Percentiles rank a stretch among this genome's conserved stretches.
Evolutionary conservation across 1,140 invertebrate genomes (phyloP).

Genomic region (Spodoptera frugiperda): DNA sequence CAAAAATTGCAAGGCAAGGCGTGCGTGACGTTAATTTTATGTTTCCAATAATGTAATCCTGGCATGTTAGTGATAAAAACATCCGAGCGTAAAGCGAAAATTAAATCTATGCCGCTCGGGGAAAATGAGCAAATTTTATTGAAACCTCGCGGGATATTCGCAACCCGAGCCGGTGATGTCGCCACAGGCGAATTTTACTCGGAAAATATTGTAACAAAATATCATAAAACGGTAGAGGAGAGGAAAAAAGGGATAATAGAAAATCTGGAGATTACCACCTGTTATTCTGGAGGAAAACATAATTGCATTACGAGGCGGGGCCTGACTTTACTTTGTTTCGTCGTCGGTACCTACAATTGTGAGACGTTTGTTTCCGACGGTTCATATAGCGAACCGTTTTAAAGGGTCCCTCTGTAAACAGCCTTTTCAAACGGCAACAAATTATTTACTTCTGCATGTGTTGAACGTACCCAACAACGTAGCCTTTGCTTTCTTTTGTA

Average conservation of each 20-base stretch:
- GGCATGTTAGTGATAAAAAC: slow-evolving; percentile 36
- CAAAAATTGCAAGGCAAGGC: too few species aligned
- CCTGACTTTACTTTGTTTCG: slow-evolving; percentile 7
- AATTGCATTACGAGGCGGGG: slow-evolving; percentile 37
- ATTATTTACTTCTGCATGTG: slow-evolving; percentile 37
- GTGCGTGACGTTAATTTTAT: too few species aligned
- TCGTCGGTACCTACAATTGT: background rate
- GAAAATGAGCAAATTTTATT: slow-evolving; percentile 48
- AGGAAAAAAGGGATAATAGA: slow-evolving; percentile 40
- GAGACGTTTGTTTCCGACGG: background rate
- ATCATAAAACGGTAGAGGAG: slow-evolving; percentile 39
- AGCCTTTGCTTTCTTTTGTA: slow-evolving; percentile 2
- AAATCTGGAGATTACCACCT: slow-evolving; percentile 53
- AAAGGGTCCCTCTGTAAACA: background rate
- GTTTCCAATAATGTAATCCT: slow-evolving; percentile 7
- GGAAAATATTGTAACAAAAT: slow-evolving; percentile 47
- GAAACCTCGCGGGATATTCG: slow-evolving; percentile 51
- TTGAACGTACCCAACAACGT: background rate
- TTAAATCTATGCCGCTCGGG: slow-evolving; percentile 37
- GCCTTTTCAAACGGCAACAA: slow-evolving; percentile 2
- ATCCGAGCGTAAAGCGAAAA: slow-evolving; percentile 40
- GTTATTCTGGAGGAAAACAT: slow-evolving; percentile 52
- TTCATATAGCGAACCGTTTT: slow-evolving; percentile 4
- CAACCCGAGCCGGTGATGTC: slow-evolving; percentile 23
- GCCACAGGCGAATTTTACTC: slow-evolving; percentile 40